Percentiles rank a stretch among this genome's conserved stretches.
phyloP scores from a whole-genome alignment of 1,140 invertebrate species.

The Antheraea mylitta region DNA sequence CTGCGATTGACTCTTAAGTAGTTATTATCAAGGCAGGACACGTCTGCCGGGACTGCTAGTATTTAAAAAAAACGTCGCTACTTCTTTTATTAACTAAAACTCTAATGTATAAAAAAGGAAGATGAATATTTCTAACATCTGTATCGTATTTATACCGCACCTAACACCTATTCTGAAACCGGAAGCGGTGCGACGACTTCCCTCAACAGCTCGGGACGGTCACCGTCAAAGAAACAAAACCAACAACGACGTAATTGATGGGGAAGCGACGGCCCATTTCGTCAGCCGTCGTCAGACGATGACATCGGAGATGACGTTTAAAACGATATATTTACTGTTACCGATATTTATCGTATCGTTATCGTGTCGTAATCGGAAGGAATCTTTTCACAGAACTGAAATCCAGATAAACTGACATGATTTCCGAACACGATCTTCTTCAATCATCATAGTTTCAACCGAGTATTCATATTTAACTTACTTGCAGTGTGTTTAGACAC shows the following conservation, averaged over 20 bases:
- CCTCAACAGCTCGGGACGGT: constrained; percentile 23
- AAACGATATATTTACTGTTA: constrained; percentile 21
- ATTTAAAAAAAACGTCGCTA: no score
- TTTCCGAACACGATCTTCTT: no score
- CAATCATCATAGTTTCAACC: no score
- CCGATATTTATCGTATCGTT: constrained; percentile 22
- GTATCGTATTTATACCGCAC: constrained; percentile 9
- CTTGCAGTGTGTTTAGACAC: no score
- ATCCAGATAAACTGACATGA: no score
- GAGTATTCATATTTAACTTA: no score
- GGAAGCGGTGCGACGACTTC: constrained; percentile 51
- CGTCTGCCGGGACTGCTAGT: no score
- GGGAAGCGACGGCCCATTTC: constrained; percentile 65
- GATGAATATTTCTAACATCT: constrained; percentile 1
- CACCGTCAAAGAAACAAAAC: constrained; percentile 48
- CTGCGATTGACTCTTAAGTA: no score
- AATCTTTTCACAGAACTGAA: not conserved
- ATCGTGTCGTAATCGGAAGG: not conserved
- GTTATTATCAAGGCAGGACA: no score
- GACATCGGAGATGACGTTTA: constrained; percentile 57
- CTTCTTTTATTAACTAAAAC: not conserved
- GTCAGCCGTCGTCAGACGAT: constrained; percentile 57
- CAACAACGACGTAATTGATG: constrained; percentile 60
- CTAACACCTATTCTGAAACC: constrained; percentile 27
- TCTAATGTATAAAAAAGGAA: not conserved